Evolutionary conservation across 2,113 vertebrate genomes (phyloP).

Genomic region (Capricornis sumatraensis): DNA sequence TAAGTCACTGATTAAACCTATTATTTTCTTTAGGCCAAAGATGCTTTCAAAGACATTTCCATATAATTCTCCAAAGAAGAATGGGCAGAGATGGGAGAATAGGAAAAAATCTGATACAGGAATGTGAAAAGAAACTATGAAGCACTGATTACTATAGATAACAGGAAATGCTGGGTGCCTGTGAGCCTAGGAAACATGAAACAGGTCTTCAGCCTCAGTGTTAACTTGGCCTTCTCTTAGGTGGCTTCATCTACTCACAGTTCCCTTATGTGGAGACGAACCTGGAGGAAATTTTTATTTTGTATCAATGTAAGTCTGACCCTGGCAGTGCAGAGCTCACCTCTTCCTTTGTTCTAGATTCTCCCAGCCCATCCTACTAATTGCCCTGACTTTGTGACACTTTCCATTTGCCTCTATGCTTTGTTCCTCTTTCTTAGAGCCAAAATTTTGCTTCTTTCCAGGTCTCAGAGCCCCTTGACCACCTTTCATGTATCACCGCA

Average conservation of each 20-base stretch:
- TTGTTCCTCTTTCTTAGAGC: background rate
- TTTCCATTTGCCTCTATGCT: background rate
- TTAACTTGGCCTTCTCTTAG: background rate
- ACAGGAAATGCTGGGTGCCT: background rate
- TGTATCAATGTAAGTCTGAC: background rate
- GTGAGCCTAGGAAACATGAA: background rate
- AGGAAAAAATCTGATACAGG: slow-evolving; percentile 67
- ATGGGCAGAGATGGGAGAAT: slow-evolving; percentile 67
- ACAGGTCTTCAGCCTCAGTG: background rate
- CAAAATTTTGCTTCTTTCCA: background rate
- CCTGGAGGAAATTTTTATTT: background rate
- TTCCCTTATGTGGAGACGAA: background rate
- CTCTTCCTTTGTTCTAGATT: background rate
- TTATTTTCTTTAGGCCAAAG: slow-evolving; percentile 37
- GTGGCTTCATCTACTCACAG: background rate
- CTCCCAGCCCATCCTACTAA: too few species aligned
- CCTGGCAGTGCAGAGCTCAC: background rate
- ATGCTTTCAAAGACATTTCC: slow-evolving; percentile 52
- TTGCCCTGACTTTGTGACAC: background rate
- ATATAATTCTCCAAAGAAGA: slow-evolving; percentile 70
- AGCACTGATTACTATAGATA: slow-evolving; percentile 60
- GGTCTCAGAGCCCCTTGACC: slow-evolving; percentile 57
- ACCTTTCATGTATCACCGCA: slow-evolving; percentile 54
- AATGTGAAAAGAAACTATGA: slow-evolving; percentile 72
- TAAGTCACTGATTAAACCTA: too few species aligned